Evolutionary conservation across 2,888 invertebrate genomes (phyloP).

Genomic region (Phortica okadai): DNA sequence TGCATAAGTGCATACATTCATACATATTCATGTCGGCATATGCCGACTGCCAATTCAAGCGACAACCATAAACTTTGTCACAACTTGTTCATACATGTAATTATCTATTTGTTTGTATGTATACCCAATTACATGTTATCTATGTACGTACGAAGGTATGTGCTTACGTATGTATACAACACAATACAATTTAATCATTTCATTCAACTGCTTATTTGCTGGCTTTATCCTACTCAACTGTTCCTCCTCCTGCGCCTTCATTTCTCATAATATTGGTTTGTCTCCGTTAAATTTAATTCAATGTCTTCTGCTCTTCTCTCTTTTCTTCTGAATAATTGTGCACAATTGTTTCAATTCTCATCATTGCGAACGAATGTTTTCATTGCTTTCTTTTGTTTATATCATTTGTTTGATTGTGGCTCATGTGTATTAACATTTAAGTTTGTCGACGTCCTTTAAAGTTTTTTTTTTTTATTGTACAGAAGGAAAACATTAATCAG

Average conservation of each 20-base stretch:
- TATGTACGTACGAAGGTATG: background rate
- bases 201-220: constrained; percentile 9
- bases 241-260: background rate
- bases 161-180: background rate
- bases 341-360: constrained; percentile 29
- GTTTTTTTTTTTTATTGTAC: no score
- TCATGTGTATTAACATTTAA: no score
- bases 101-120: constrained; percentile 21
- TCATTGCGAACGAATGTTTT: background rate
- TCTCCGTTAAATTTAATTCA: background rate
- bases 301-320: background rate
- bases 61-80: constrained; percentile 18
- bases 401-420: constrained; percentile 6
- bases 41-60: background rate
- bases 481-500: no score
- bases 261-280: background rate
- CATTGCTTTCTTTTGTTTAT: background rate
- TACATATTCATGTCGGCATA: background rate
- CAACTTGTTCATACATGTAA: constrained; percentile 25
- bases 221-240: background rate
- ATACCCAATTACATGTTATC: background rate
- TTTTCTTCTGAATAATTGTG: constrained; percentile 27
- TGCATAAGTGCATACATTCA: background rate
- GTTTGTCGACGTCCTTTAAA: no score
- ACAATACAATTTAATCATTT: constrained; percentile 16